A percentile compares a stretch with the other conserved stretches of the same genome.
phyloP scores from a whole-genome alignment of 2,797 vertebrate genomes.

The Taenioides sp. region DNA sequence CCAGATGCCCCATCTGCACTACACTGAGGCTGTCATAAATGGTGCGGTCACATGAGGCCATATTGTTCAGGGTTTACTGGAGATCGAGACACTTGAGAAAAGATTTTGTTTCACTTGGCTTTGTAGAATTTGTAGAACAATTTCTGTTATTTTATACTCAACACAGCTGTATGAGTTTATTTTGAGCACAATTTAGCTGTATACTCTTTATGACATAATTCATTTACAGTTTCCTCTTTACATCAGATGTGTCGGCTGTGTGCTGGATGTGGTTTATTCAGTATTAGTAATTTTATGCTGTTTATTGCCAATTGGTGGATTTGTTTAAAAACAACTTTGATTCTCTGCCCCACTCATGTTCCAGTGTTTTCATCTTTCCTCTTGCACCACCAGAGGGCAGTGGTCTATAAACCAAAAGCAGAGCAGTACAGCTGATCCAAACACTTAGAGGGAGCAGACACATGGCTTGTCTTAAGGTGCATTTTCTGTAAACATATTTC shows the following conservation, averaged over 20 bases:
- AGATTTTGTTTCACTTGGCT: too few species aligned
- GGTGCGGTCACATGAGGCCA: conserved; percentile 8
- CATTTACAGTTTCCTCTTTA: too few species aligned
- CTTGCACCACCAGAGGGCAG: conserved; percentile 65
- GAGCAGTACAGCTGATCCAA: not conserved
- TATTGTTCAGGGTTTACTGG: not conserved
- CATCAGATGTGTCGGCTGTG: too few species aligned
- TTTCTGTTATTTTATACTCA: too few species aligned
- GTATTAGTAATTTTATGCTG: too few species aligned
- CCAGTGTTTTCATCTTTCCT: not conserved
- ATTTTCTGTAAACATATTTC: not conserved
- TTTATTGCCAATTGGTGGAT: too few species aligned
- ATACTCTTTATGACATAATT: too few species aligned
- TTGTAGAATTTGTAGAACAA: too few species aligned
- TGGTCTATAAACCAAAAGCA: conserved; percentile 35
- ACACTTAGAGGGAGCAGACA: conserved; percentile 4
- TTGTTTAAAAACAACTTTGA: too few species aligned
- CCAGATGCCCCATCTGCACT: conserved; percentile 30
- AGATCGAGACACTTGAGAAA: not conserved
- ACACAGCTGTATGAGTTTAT: too few species aligned
- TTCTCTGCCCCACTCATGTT: not conserved
- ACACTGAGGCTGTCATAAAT: conserved; percentile 26
- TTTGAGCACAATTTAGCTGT: too few species aligned
- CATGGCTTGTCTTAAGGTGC: not conserved
- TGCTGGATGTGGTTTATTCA: too few species aligned